Evolutionary conservation across 2,888 invertebrate species (phyloP).

Genomic region (Clitarchus hookeri): DNA sequence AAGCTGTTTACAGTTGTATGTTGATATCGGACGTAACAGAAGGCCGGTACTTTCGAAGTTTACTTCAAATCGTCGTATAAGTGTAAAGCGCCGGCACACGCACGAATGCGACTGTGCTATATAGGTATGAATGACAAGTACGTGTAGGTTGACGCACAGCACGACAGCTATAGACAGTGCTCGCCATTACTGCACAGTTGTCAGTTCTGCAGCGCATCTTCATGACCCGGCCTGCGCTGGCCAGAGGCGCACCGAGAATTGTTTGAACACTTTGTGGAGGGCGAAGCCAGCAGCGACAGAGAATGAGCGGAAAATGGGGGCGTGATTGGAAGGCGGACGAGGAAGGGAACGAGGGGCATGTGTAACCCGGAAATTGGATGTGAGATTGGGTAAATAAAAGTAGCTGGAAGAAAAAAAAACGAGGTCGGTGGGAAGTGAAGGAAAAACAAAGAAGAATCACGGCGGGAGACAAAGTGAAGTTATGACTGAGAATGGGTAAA

Average conservation of each 20-base stretch:
- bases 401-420: not conserved
- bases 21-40: no score
- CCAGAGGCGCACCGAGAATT: not conserved
- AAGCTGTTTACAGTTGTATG: no score
- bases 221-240: not conserved
- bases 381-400: constrained; percentile 10
- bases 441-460: not conserved
- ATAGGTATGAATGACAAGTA: no score
- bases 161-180: no score
- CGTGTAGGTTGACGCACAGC: no score
- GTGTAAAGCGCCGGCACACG: no score
- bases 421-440: not conserved
- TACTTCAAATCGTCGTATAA: no score
- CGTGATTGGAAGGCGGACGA: not conserved
- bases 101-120: no score
- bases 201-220: not conserved
- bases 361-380: constrained; percentile 14
- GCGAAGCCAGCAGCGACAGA: not conserved
- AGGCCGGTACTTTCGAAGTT: no score
- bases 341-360: not conserved
- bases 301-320: constrained; percentile 9
- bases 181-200: no score
- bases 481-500: not conserved
- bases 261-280: not conserved
- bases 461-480: not conserved